These are phyloP conservation scores for Lasioglossum oenotherae DNA, from an alignment of 2,888 invertebrate genomes.

Conservation along the genomic window DNA sequence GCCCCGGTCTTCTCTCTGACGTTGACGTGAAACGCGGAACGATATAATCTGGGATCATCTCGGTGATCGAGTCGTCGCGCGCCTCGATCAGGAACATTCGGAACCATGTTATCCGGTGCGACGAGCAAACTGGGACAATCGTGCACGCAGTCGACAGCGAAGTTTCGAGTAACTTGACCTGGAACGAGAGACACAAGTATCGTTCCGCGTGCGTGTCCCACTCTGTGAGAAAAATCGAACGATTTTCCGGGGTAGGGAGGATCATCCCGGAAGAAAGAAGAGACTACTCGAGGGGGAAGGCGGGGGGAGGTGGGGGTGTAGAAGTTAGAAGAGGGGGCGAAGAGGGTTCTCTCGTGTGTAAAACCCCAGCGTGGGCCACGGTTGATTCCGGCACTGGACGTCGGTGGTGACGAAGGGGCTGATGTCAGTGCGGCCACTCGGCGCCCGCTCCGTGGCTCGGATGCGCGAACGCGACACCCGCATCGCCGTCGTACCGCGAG, in stretches of 20 bases:
- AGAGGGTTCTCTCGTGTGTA: constrained; percentile 29
- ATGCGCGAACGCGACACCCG: constrained; percentile 77
- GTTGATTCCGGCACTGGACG: constrained; percentile 66
- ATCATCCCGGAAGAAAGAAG: background rate
- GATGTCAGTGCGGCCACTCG: constrained; percentile 70
- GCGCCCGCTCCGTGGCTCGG: constrained; percentile 76
- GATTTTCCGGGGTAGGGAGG: background rate
- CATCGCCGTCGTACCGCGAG: constrained; percentile 66
- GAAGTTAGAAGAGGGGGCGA: background rate
- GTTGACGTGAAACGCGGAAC: background rate
- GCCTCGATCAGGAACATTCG: background rate
- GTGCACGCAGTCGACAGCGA: background rate
- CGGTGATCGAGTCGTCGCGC: background rate
- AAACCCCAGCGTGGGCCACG: constrained; percentile 58
- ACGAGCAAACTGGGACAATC: background rate
- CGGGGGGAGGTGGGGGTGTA: background rate
- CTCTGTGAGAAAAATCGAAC: background rate
- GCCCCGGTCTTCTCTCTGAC: constrained; percentile 25
- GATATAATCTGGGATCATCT: background rate
- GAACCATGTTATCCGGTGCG: background rate
- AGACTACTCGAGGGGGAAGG: background rate
- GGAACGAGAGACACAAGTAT: background rate
- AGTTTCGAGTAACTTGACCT: constrained; percentile 33
- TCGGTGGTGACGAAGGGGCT: constrained; percentile 68
- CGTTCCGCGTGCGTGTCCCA: background rate